Evolutionary conservation across 2,113 vertebrate species (phyloP), one percentile per base, ranked within the genome.

Genomic region (Salvelinus namaycush): DNA sequence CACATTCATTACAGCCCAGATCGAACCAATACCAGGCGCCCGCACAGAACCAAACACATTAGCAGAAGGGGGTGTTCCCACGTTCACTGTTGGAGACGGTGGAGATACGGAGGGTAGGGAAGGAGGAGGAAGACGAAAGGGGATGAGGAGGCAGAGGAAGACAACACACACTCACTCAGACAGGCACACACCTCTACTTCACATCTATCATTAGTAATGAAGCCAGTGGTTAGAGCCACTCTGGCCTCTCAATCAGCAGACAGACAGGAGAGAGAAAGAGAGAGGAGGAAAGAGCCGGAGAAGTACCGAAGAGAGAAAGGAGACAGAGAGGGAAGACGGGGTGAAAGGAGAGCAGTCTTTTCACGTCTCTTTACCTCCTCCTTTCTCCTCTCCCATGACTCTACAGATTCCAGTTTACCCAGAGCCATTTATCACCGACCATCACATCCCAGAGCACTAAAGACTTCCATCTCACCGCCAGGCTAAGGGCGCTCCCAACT

Each of bases 1-100:
- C 84, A 83, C 89, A 93, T 93, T 92, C 90, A 93, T 94, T 94
- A 93, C 87, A 26, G 29, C 84, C 86, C 22, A 80, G 83, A 92
- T 92, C 87, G 90, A 93, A 84, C 87, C 60, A 4, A 72, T 74
- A 83, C 88, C 81, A 77, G 80, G 88, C 83, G 29, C 81, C 81
- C 75, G 59, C 77, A 22, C 66, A 20, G 48, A 73, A 62, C 78
- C 66, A 24, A 84, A 89, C 81, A 82, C 87, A 89, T 89, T 79
- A 24, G 65, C 68, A 24, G 5, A 51, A 29, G 44, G 57, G 49
- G 29, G 18, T 13, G 72, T 65, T 14, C 51, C 51, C 16, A 5
- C n/a, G 3, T 26, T 24, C n/a, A 64, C 60, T 12, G 60, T 9
- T 65, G 27, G 68, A 60, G 65, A 76, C 82, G 20, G 68, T 24